These are phyloP conservation scores for Schizopygopsis pylzovi DNA, from an alignment of 2,797 vertebrate genomes.

Conservation along the genomic window DNA sequence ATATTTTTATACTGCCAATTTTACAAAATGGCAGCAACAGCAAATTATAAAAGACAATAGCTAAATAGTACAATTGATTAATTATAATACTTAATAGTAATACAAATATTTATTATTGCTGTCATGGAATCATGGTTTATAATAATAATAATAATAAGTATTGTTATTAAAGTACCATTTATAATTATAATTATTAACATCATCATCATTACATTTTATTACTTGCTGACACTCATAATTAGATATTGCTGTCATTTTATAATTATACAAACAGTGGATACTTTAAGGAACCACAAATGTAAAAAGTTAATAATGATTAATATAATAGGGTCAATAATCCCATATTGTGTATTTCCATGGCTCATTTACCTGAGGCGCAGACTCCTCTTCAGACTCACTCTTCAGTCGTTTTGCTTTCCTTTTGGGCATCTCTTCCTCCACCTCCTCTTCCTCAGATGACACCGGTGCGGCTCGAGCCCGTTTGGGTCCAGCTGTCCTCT, in stretches of 20 bases:
- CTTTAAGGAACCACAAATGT: neutral
- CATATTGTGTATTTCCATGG: constrained; percentile 34
- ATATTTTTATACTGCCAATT: neutral
- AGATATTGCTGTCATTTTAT: neutral
- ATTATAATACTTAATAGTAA: neutral
- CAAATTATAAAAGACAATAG: too few species aligned
- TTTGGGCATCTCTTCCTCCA: constrained; percentile 55
- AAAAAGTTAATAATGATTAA: neutral
- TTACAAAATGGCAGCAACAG: neutral
- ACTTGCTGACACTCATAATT: neutral
- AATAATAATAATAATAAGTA: neutral
- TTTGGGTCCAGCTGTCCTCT: constrained; percentile 39
- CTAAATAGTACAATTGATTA: neutral
- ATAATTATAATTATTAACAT: neutral
- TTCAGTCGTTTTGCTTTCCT: constrained; percentile 57
- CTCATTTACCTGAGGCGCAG: constrained; percentile 31
- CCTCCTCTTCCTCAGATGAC: constrained; percentile 56
- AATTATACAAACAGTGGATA: neutral
- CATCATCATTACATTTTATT: neutral
- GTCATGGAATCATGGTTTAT: neutral
- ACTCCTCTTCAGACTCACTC: constrained; percentile 55
- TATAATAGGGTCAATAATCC: neutral
- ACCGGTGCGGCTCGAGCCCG: neutral
- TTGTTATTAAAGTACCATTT: neutral
- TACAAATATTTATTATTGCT: neutral